Evolutionary conservation across 2,113 vertebrate species (phyloP), one percentile per base, ranked within the genome.

Genomic region (Pleuronectes platessa): DNA sequence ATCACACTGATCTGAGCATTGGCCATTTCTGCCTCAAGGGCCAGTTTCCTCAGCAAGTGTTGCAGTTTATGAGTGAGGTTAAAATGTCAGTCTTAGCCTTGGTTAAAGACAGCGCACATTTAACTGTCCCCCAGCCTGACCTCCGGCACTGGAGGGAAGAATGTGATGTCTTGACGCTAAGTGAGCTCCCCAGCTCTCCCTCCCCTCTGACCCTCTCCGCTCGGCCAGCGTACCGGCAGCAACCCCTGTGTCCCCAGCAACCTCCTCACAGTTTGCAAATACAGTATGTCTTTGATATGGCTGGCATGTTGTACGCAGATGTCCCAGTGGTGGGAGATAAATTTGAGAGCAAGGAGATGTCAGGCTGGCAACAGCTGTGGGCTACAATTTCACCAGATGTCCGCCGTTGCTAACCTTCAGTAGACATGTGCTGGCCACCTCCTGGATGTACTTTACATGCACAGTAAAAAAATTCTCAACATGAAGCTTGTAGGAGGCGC

Each of bases 381-480:
- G 93, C 91, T 96, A 94, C 89, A 89, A 81, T 96, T 97, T 96
- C 95, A 96, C 95, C 96, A 97, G 97, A 97, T 96, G 96, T 95
- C 95, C 82, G 71, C 87, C 42, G 84, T 93, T 15, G 83, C 95
- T 96, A 95, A 96, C 95, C 93, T 94, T 90, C 91, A 87, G 84
- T 23, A 66, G 66, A 71, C 91, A 87, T 90, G 88, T 92, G 83
- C 86, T 86, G 91, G 84, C 90, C 86, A 20, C 58, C 67, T 79
- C 78, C 79, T 74, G 78, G 70, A 78, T 61, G 60, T 59, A 79
- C 82, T 90, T 85, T 76, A 87, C 87, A 91, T 85, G 77, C 89
- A 87, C 85, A 21, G 87, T 92, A 90, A 92, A 93, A 89, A 84
- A 91, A 89, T 92, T 88, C 85, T 77, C 87, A 89, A 79, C 71